phyloP scores from a whole-genome alignment of 2,888 invertebrate species.

The Plusia festucae region DNA sequence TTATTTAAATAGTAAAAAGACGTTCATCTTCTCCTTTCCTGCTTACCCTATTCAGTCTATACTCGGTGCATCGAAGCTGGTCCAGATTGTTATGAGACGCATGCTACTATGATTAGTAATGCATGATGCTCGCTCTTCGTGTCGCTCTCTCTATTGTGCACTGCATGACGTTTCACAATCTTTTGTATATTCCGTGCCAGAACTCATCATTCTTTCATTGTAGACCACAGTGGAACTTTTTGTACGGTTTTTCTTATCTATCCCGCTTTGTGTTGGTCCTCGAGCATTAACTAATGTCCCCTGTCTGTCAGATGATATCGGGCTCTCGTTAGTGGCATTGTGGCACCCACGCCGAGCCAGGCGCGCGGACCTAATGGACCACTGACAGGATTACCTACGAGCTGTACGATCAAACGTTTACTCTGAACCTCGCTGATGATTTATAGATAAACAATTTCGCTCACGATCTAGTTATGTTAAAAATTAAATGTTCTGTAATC shows the following conservation, averaged over 20 bases:
- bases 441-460: slow-evolving; percentile 58
- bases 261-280: slow-evolving; percentile 71
- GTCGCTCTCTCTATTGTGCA: slow-evolving; percentile 84
- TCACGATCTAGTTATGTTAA: slow-evolving; percentile 34
- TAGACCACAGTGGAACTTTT: slow-evolving; percentile 73
- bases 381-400: slow-evolving; percentile 79
- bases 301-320: slow-evolving; percentile 84
- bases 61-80: slow-evolving; percentile 47
- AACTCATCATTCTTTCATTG: slow-evolving; percentile 77
- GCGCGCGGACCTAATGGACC: slow-evolving; percentile 73
- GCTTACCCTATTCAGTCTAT: slow-evolving; percentile 49
- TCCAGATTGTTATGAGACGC: slow-evolving; percentile 68
- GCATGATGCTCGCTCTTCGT: slow-evolving; percentile 80
- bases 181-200: slow-evolving; percentile 75
- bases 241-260: slow-evolving; percentile 75
- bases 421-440: slow-evolving; percentile 67
- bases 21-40: slow-evolving; percentile 27
- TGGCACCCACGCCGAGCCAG: slow-evolving; percentile 78
- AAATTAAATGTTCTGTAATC: slow-evolving; percentile 36
- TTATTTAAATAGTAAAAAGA: no score
- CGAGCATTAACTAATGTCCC: slow-evolving; percentile 80
- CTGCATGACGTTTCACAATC: slow-evolving; percentile 83
- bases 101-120: slow-evolving; percentile 79
- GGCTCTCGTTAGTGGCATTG: slow-evolving; percentile 84
- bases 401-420: slow-evolving; percentile 71